Percentiles rank a stretch among this genome's conserved stretches.
phyloP scores from a whole-genome alignment of 1,140 invertebrate species.

The Batillaria attramentaria region DNA sequence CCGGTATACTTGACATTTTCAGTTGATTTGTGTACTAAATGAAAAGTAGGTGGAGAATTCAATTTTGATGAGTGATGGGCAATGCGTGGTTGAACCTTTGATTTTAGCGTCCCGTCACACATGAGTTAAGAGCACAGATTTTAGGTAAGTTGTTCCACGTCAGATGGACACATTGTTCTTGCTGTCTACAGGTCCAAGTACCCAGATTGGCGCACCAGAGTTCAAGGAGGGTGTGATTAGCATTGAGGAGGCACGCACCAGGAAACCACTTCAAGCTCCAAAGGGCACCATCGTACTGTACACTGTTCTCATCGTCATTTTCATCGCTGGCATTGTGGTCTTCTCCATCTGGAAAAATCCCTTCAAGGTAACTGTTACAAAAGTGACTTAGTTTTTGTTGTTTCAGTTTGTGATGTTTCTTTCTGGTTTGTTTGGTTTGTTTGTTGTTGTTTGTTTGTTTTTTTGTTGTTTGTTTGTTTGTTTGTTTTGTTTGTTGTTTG shows the following conservation, averaged over 20 bases:
- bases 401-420: too few relatives aligned
- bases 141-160: neutral
- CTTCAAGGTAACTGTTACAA: neutral
- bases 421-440: too few relatives aligned
- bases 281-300: conserved; percentile 26
- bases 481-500: too few relatives aligned
- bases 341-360: conserved; percentile 28
- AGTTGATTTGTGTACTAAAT: too few relatives aligned
- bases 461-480: too few relatives aligned
- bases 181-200: neutral
- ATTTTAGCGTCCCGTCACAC: neutral
- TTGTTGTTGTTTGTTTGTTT: too few relatives aligned
- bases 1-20: too few relatives aligned
- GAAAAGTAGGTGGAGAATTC: too few relatives aligned
- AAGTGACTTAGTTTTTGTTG: neutral
- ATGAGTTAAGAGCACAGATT: neutral
- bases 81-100: too few relatives aligned
- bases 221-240: conserved; percentile 8
- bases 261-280: conserved; percentile 8
- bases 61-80: too few relatives aligned
- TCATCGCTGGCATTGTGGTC: conserved; percentile 27
- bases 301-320: conserved; percentile 15
- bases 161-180: neutral
- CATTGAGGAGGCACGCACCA: neutral
- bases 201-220: neutral